Base-by-base conservation (phyloP, 2,888 invertebrate species). In the Drosophila stalkeri region DNA sequence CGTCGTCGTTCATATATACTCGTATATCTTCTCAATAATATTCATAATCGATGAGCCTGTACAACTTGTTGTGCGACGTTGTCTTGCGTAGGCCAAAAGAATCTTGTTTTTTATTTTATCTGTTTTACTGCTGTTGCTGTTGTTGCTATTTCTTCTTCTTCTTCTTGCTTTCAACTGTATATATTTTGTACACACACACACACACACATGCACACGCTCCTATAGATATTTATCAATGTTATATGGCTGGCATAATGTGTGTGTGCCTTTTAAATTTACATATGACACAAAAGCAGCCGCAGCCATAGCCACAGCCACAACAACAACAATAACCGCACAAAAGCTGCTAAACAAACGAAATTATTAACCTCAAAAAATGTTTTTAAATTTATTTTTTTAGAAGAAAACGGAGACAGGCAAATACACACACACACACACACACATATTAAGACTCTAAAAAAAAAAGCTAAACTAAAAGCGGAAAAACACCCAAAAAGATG, bases 41-140 rank as follows among this genome's bases (percentile, higher is more conserved):
- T 68, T 73, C 78, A 85, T 85, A 85, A 87, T 82, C 85, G 83
- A 84, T 80, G 82, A 87, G 82, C 85, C 71, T 71, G 87, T 61
- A 70, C 69, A 87, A 84, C 87, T 87, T 84, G 84, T 85, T 84
- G 87, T 74, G 75, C 73, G 70, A 70, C 73, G 43, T 46, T 47
- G 55, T 35, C 63, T 52, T 43, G 80, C 67, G 80, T 80, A 77
- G 86, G 70, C 77, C 72, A 74, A 64, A 73, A 84, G 87, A 85
- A 87, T 85, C 88, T 85, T 60, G 76, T 84, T 83, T 82, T 63
- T 64, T 59, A 71, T 84, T 83, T 82, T 57, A 62, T 55, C 16
- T 55, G 51, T 51, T 35, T 18, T 33, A 18, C 33, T 12, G 51
- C 33, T 18, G 20, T 6, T 44, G 47, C 4, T 47, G 23, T 12